phyloP scores from a whole-genome alignment of 2,888 invertebrate species.

The Apamea anceps region DNA sequence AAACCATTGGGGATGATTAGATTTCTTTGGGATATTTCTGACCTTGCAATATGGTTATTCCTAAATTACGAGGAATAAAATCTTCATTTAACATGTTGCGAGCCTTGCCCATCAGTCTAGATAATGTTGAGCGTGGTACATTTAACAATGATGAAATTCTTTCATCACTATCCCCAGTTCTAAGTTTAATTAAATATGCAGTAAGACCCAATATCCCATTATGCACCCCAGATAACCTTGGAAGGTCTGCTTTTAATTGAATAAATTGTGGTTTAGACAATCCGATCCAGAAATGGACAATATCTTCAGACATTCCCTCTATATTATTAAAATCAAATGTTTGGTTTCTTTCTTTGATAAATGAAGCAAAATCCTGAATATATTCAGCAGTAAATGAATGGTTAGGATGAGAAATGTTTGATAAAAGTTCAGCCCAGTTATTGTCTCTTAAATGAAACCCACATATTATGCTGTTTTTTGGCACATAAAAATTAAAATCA shows the following conservation, averaged over 20 bases:
- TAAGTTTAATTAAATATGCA: conserved; percentile 3
- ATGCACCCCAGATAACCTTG: neutral
- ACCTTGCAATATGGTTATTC: neutral
- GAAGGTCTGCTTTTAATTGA: neutral
- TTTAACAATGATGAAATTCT: neutral
- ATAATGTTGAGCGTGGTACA: neutral
- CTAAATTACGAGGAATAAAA: neutral
- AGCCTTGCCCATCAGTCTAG: neutral
- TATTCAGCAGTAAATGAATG: neutral
- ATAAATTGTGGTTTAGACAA: neutral
- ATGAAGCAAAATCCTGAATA: neutral
- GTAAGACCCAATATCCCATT: neutral
- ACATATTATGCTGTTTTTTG: conserved; percentile 6
- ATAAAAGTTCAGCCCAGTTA: neutral
- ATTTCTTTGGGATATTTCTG: neutral
- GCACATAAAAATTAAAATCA: neutral
- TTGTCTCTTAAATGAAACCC: neutral
- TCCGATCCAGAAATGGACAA: conserved; percentile 3
- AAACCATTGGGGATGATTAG: neutral
- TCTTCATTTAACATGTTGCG: neutral
- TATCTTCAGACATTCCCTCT: neutral
- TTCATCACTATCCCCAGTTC: neutral
- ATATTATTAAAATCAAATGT: neutral
- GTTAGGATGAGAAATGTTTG: neutral
- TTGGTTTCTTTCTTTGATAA: neutral